Percentiles rank a stretch among this genome's conserved stretches.
Conservation (phyloP, 2,888 invertebrate species). For the Sialis fuliginosa region DNA sequence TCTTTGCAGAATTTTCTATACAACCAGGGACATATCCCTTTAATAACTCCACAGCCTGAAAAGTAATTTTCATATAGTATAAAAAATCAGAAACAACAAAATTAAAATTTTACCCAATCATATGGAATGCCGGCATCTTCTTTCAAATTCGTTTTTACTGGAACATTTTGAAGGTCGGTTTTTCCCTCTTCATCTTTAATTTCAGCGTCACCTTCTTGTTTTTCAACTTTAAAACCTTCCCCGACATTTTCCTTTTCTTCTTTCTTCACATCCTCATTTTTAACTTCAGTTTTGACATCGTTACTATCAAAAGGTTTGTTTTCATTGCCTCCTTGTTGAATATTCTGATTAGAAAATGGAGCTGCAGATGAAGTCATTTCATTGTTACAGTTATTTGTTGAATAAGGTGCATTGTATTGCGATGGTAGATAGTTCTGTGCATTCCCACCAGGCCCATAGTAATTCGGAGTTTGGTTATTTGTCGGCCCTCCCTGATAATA, state of each 20-base stretch:
- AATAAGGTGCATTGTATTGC: no score
- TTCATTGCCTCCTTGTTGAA: not conserved
- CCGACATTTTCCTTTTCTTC: conserved; percentile 24
- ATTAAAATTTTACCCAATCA: conserved; percentile 46
- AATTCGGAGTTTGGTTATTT: no score
- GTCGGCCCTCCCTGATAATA: no score
- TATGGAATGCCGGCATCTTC: conserved; percentile 73
- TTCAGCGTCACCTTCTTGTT: conserved; percentile 33
- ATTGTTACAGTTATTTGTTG: no score
- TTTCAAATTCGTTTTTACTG: conserved; percentile 29
- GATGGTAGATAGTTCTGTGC: no score
- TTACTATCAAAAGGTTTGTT: not conserved
- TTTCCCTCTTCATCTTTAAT: conserved; percentile 33
- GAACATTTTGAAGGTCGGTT: conserved; percentile 38
- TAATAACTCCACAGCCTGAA: conserved; percentile 55
- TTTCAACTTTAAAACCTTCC: conserved; percentile 14
- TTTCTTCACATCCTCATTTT: conserved; percentile 6
- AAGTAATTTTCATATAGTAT: conserved; percentile 9
- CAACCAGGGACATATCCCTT: conserved; percentile 77
- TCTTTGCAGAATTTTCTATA: conserved; percentile 86
- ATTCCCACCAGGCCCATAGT: no score
- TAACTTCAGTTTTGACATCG: not conserved
- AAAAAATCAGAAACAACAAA: not conserved
- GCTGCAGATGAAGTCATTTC: no score
- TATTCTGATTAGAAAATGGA: conserved; percentile 2